Percentiles rank a stretch among this genome's conserved stretches.
phyloP scores from a whole-genome alignment of 2,888 invertebrate genomes.

The Dexiosoma caninum region DNA sequence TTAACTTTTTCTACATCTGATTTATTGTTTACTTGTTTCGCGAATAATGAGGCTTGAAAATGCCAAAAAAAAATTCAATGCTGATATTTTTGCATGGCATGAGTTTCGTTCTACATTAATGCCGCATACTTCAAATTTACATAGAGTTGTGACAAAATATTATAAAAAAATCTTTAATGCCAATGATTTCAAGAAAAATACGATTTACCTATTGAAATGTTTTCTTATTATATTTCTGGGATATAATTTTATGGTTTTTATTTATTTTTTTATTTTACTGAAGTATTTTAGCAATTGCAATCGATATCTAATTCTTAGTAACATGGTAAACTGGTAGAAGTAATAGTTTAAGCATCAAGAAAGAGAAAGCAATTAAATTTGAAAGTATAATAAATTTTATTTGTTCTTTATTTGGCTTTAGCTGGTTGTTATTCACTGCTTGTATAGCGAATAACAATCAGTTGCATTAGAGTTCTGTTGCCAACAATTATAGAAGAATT shows the following conservation, averaged over 20 bases:
- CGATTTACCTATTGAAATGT: neutral
- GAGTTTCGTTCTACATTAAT: slow-evolving; percentile 5
- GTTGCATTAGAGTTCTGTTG: too few species aligned
- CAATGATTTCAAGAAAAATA: neutral
- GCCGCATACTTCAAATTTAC: slow-evolving; percentile 52
- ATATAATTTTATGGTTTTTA: neutral
- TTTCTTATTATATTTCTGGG: neutral
- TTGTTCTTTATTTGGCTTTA: too few species aligned
- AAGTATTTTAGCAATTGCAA: neutral
- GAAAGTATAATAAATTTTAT: too few species aligned
- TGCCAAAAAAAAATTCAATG: neutral
- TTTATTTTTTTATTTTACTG: neutral
- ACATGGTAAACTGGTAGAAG: too few species aligned
- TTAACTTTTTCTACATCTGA: neutral
- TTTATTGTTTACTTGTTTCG: neutral
- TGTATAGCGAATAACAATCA: too few species aligned
- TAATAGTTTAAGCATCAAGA: too few species aligned
- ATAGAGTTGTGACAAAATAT: slow-evolving; percentile 3
- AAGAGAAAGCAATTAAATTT: too few species aligned
- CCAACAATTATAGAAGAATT: too few species aligned
- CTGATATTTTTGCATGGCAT: neutral
- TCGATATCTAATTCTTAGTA: too few species aligned
- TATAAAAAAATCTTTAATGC: neutral
- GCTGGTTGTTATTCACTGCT: too few species aligned
- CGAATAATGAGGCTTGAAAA: slow-evolving; percentile 22